phyloP scores from a whole-genome alignment of 1,140 invertebrate genomes.

The Goniozus legneri region DNA sequence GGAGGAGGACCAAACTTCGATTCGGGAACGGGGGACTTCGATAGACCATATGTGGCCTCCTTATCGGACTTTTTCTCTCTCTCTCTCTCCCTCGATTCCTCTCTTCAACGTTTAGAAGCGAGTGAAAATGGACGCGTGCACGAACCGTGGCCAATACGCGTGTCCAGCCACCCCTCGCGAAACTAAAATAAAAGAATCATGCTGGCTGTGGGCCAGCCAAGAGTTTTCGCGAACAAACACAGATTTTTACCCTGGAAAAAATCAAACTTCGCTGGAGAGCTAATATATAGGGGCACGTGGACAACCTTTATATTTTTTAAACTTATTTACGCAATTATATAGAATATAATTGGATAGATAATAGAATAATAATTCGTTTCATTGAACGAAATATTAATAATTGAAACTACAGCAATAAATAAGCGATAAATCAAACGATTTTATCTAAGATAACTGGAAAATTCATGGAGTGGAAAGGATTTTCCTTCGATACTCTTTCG shows the following conservation, averaged over 20 bases:
- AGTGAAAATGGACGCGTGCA: conserved; percentile 19
- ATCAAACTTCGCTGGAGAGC: neutral
- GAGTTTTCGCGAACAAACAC: neutral
- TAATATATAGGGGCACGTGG: too few species aligned
- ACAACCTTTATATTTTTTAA: too few species aligned
- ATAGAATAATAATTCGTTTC: too few species aligned
- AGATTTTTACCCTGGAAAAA: neutral
- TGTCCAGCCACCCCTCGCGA: conserved; percentile 20
- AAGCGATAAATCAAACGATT: too few species aligned
- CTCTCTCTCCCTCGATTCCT: conserved; percentile 8
- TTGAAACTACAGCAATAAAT: too few species aligned
- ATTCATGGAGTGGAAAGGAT: too few species aligned
- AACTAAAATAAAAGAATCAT: conserved; percentile 54
- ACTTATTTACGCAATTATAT: too few species aligned
- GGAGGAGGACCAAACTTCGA: conserved; percentile 26
- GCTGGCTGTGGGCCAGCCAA: conserved; percentile 40
- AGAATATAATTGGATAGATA: too few species aligned
- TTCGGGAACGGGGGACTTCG: conserved; percentile 8
- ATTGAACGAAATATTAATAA: too few species aligned
- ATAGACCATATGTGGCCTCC: conserved; percentile 33
- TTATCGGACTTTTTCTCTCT: conserved; percentile 30
- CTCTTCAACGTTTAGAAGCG: conserved; percentile 13
- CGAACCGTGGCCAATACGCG: conserved; percentile 11
- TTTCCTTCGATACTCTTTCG: too few species aligned
- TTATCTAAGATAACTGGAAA: too few species aligned